Evolutionary conservation across 2,888 invertebrate genomes (phyloP), one percentile per base, ranked within the genome.

Genomic region (Stenotaenia linearis): DNA sequence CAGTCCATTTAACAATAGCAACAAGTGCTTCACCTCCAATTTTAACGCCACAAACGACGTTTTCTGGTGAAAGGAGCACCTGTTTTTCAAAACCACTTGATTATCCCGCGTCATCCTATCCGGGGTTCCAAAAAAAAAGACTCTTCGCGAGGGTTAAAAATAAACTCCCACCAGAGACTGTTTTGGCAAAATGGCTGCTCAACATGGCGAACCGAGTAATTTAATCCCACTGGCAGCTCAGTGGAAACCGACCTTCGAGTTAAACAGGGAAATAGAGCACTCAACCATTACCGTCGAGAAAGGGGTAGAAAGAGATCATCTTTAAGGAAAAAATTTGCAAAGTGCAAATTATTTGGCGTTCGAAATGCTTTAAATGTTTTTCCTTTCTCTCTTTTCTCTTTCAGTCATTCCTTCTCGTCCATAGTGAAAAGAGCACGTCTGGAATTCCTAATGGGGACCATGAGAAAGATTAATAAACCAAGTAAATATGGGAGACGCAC

Each of bases 211-310:
- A 28, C n/a, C 5, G 28, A 25, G 69, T 69, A 69, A 69, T 28
- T 69, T 25, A 69, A 69, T 69, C 69, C 50, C 69, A 69, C 1
- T 45, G 69, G 69, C 69, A 69, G 69, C 69, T 1, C 18, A 21
- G 25, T 12, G 28, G 45, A 15, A 15, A 25, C 23, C 69, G 69
- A 69, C 69, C 69, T 69, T 69, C 69, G 25, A 69, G 69, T 69
- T 69, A 69, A 69, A 69, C 69, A 69, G 69, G 69, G 69, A 69
- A 69, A 69, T 69, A n/a, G 69, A 69, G 69, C 69, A 69, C 25
- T 69, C 69, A 69, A 56, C 7, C 21, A 18, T 0, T 4, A 56
- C 18, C 6, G 23, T 0, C 2, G 18, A 56, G 23, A 56, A 69
- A 69, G 15, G 50, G 50, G 50, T 50, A 50, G 15, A 23, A 23